Conservation (phyloP, 1,140 invertebrate species). For the Aplysia californica region DNA sequence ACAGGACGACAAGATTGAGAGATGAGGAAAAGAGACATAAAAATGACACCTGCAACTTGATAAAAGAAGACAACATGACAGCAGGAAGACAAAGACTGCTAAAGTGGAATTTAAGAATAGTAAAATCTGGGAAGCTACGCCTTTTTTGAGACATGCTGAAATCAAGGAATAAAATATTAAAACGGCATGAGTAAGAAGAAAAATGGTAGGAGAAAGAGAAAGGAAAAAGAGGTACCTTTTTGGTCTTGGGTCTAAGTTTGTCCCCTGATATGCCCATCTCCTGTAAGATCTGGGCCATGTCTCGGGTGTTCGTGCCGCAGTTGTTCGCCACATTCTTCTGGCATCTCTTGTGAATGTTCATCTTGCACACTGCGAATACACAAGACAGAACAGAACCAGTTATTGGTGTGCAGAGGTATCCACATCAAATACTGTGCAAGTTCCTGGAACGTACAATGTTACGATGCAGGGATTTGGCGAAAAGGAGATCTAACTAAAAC, state of each 20-base stretch:
- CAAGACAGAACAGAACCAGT: too few species aligned
- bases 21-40: too few species aligned
- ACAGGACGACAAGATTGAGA: too few species aligned
- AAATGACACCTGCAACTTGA: too few species aligned
- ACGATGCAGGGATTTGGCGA: too few species aligned
- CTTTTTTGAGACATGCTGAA: background rate
- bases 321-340: slow-evolving; percentile 99
- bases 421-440: too few species aligned
- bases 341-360: slow-evolving; percentile 99
- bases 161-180: background rate
- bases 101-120: too few species aligned
- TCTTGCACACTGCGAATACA: slow-evolving; percentile 81
- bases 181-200: background rate
- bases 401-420: too few species aligned
- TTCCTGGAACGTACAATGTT: too few species aligned
- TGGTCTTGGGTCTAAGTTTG: slow-evolving; percentile 74
- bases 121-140: background rate
- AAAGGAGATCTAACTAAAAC: too few species aligned
- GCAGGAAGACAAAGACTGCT: too few species aligned
- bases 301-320: slow-evolving; percentile 97
- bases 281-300: slow-evolving; percentile 92
- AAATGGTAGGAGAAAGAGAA: background rate
- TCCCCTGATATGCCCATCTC: slow-evolving; percentile 93
- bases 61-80: too few species aligned
- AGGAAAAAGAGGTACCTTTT: slow-evolving; percentile 48